phyloP scores from a whole-genome alignment of 1,140 invertebrate species.

The Tetraneura akinire region DNA sequence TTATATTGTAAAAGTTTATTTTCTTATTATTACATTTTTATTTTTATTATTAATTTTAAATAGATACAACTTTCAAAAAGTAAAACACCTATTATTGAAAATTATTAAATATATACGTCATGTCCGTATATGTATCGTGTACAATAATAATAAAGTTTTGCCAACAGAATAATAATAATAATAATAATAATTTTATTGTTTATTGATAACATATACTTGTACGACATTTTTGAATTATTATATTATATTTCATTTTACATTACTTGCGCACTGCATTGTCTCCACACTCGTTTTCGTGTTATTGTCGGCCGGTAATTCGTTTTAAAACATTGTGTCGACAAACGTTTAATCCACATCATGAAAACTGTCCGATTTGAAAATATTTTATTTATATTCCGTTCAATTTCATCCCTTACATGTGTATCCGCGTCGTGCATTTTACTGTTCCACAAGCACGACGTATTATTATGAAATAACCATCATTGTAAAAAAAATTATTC shows the following conservation, averaged over 20 bases:
- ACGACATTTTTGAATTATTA: neutral
- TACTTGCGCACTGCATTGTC: neutral
- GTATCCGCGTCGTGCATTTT: neutral
- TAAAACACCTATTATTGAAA: too few species aligned
- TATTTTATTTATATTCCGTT: constrained; percentile 8
- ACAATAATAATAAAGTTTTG: too few species aligned
- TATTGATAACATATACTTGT: too few species aligned
- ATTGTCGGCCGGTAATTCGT: neutral
- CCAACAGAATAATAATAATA: too few species aligned
- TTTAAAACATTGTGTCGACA: constrained; percentile 6
- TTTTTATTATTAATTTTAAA: too few species aligned
- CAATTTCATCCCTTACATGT: too few species aligned
- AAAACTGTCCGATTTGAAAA: neutral
- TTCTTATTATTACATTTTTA: too few species aligned
- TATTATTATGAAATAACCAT: neutral
- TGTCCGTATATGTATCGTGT: too few species aligned
- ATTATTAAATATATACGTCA: too few species aligned
- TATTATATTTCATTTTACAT: neutral
- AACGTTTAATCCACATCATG: neutral
- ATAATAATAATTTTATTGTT: too few species aligned
- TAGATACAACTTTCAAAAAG: too few species aligned
- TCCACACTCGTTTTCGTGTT: neutral
- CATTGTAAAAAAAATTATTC: constrained; percentile 2
- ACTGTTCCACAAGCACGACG: neutral
- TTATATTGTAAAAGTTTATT: too few species aligned